These are phyloP conservation scores for Nineta flava DNA, from an alignment of 2,888 invertebrate species.

Conservation along the genomic window DNA sequence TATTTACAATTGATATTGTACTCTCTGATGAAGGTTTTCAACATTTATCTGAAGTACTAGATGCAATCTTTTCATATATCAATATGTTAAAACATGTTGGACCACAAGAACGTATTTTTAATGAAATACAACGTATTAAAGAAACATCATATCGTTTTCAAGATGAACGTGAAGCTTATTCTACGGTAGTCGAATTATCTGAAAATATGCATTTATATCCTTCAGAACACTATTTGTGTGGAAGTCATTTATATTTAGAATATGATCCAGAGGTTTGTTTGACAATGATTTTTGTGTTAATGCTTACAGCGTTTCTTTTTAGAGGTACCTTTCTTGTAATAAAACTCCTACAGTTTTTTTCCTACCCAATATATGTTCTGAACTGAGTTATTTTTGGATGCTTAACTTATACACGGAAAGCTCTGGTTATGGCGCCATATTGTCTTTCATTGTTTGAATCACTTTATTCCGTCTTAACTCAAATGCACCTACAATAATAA, in stretches of 20 bases:
- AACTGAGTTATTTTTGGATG: no score
- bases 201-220: slow-evolving; percentile 70
- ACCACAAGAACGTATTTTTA: slow-evolving; percentile 50
- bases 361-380: no score
- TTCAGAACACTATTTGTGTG: slow-evolving; percentile 62
- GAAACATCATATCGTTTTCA: slow-evolving; percentile 57
- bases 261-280: slow-evolving; percentile 56
- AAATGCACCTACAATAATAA: no score
- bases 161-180: slow-evolving; percentile 52
- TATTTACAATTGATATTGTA: slow-evolving; percentile 54
- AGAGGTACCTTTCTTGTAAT: no score
- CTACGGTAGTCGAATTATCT: slow-evolving; percentile 61
- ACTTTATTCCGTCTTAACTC: no score
- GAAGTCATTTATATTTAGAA: slow-evolving; percentile 55
- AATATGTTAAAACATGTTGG: slow-evolving; percentile 50
- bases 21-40: slow-evolving; percentile 64
- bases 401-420: no score
- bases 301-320: no score
- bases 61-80: slow-evolving; percentile 64
- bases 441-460: no score
- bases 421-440: no score
- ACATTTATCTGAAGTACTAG: slow-evolving; percentile 50
- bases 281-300: no score
- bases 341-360: no score
- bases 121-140: slow-evolving; percentile 59